Base-by-base conservation (phyloP, 2,113 vertebrate genomes). In the Ardeotis arabs region DNA sequence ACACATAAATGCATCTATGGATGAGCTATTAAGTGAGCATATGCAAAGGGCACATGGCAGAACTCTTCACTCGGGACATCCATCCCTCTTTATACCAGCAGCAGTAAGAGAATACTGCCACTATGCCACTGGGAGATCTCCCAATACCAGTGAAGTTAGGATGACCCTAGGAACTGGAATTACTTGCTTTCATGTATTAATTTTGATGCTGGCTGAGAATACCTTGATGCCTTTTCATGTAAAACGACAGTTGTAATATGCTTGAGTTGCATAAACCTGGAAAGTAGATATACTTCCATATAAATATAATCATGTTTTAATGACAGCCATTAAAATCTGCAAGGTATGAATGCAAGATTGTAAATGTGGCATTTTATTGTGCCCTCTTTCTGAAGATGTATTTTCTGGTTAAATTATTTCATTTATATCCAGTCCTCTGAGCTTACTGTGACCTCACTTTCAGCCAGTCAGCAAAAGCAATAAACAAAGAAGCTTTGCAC, bases 401-500 rank as follows among this genome's bases (percentile, higher is more conserved):
- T 86, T 88, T 92, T 70, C 72, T 74, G 14, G 22, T 45, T 79
- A 90, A 85, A 86, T 84, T 68, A 84, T 76, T 93, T 94, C 13
- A 59, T 90, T 93, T 77, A 2, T 59, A 76, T 31, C 35, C 76
- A 83, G 41, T 22, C 16, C 13, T 69, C 47, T 1, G 4, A 95
- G 55, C 52, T 86, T 62, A 47, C 28, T 35, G 29, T 62, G 47
- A 93, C 77, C 83, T 89, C 55, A 70, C 56, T 84, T 81, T 55
- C 73, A 78, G 28, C 28, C 68, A 95, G 73, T 77, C 86, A 95
- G 72, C 86, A 81, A 70, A 94, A 93, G 28, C 37, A 67, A 92
- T 67, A 87, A 93, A 84, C 39, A 89, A 94, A 92, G 76, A 16
- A 89, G 66, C 52, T 82, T 86, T 69, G 94, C 83, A 80, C 88